A percentile compares a stretch with the other conserved stretches of the same genome.
Evolutionary conservation across 2,113 vertebrate genomes (phyloP).

Genomic region (Mobula hypostoma): DNA sequence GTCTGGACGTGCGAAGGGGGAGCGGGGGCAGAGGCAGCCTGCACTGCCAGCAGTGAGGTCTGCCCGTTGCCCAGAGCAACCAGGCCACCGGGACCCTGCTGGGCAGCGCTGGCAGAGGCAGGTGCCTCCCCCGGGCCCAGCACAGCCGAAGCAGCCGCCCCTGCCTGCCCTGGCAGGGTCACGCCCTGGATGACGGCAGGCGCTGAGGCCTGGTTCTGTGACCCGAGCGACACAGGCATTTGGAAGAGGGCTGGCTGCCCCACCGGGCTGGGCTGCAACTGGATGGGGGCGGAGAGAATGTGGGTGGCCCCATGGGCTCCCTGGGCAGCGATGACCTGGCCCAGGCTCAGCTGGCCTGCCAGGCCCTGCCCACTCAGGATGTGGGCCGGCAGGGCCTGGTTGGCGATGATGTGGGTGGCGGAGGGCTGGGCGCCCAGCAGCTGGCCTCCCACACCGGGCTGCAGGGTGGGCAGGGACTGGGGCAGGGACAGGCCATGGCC

Average conservation of each 20-base stretch:
- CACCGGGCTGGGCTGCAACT: slow-evolving; percentile 79
- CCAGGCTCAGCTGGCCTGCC: slow-evolving; percentile 65
- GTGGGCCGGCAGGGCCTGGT: slow-evolving; percentile 58
- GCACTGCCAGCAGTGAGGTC: slow-evolving; percentile 66
- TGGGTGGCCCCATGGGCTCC: slow-evolving; percentile 75
- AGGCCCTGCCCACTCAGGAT: slow-evolving; percentile 83
- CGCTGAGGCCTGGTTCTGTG: slow-evolving; percentile 45
- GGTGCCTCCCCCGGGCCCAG: slow-evolving; percentile 60
- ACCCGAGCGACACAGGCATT: slow-evolving; percentile 73
- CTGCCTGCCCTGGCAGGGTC: too few relatives aligned
- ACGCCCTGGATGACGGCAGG: too few relatives aligned
- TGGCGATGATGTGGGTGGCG: slow-evolving; percentile 68
- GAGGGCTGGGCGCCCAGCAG: slow-evolving; percentile 69
- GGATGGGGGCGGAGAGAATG: slow-evolving; percentile 81
- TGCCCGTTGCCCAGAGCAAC: slow-evolving; percentile 54
- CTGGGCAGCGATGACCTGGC: slow-evolving; percentile 76
- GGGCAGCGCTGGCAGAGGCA: slow-evolving; percentile 55
- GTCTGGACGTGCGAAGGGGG: slow-evolving; percentile 48
- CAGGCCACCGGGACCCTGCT: slow-evolving; percentile 53
- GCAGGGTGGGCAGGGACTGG: slow-evolving; percentile 63
- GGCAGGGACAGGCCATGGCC: slow-evolving; percentile 56
- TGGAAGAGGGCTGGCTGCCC: slow-evolving; percentile 80
- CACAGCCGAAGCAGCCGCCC: too few relatives aligned
- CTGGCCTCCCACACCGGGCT: slow-evolving; percentile 67
- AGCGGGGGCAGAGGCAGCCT: slow-evolving; percentile 40